Evolutionary conservation across 2,888 invertebrate genomes (phyloP).

Genomic region (Hoplodrina ambigua): DNA sequence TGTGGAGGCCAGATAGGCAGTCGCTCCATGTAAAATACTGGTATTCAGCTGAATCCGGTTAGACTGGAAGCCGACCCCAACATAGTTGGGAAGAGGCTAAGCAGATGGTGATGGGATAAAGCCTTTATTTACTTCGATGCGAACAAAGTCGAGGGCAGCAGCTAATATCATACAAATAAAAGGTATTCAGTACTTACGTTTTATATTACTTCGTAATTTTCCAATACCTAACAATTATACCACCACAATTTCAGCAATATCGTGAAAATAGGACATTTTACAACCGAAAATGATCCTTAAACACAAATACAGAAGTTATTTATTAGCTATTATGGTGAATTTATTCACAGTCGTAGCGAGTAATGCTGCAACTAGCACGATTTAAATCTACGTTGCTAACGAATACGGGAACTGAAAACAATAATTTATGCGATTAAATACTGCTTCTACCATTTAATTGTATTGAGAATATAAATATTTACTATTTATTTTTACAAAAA

Average conservation of each 20-base stretch:
- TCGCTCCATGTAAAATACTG: too few species aligned
- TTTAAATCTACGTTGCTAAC: conserved; percentile 36
- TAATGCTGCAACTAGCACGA: conserved; percentile 33
- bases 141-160: too few species aligned
- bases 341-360: conserved; percentile 44
- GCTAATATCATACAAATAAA: too few species aligned
- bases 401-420: conserved; percentile 37
- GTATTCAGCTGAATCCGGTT: too few species aligned
- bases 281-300: conserved; percentile 18
- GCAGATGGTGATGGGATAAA: too few species aligned
- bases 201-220: not conserved
- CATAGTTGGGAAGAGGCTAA: too few species aligned
- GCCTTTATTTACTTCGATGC: too few species aligned
- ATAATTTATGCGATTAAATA: conserved; percentile 46
- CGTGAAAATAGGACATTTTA: conserved; percentile 2
- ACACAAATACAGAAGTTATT: conserved; percentile 45
- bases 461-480: not conserved
- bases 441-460: conserved; percentile 18
- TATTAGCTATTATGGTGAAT: conserved; percentile 52
- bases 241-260: conserved; percentile 1
- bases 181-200: too few species aligned
- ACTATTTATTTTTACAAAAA: too few species aligned
- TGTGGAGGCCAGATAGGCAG: too few species aligned
- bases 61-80: too few species aligned
- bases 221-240: not conserved